A percentile compares a stretch with the other conserved stretches of the same genome.
phyloP scores from a whole-genome alignment of 2,113 vertebrate genomes.

The Siphamia tubifer region DNA sequence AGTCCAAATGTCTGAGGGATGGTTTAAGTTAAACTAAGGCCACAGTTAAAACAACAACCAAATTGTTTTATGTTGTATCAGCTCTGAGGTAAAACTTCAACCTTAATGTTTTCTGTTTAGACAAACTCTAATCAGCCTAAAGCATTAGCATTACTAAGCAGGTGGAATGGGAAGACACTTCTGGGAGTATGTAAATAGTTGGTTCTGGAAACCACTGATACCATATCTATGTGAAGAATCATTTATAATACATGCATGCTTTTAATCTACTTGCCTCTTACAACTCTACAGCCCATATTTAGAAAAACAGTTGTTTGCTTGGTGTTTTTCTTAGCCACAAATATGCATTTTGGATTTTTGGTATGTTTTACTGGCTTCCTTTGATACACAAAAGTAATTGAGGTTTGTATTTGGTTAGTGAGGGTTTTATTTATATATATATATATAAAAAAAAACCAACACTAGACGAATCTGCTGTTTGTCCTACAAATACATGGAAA shows the following conservation, averaged over 20 bases:
- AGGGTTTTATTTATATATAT: not conserved
- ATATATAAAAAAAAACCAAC: not conserved
- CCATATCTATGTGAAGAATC: not conserved
- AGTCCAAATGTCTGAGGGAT: not conserved
- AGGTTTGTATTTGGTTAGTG: not conserved
- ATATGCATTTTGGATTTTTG: not conserved
- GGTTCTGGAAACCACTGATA: not conserved
- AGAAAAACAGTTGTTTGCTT: not conserved
- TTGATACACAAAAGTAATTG: not conserved
- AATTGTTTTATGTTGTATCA: not conserved
- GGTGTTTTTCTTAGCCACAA: conserved; percentile 5
- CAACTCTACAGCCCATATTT: not conserved
- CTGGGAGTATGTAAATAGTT: not conserved
- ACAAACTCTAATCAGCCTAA: conserved; percentile 3
- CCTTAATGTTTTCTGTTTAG: not conserved
- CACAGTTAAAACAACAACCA: conserved; percentile 18
- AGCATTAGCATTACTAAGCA: not conserved
- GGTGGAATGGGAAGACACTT: not conserved
- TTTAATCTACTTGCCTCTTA: no score
- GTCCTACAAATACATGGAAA: not conserved
- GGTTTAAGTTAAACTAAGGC: conserved; percentile 9
- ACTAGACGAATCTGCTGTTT: conserved; percentile 1
- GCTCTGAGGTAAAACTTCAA: conserved; percentile 2
- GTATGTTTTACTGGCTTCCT: not conserved
- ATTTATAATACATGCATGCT: no score